Percentiles rank a stretch among this genome's conserved stretches.
Conservation (phyloP, 2,888 invertebrate species). For the Pyrocoelia pectoralis region DNA sequence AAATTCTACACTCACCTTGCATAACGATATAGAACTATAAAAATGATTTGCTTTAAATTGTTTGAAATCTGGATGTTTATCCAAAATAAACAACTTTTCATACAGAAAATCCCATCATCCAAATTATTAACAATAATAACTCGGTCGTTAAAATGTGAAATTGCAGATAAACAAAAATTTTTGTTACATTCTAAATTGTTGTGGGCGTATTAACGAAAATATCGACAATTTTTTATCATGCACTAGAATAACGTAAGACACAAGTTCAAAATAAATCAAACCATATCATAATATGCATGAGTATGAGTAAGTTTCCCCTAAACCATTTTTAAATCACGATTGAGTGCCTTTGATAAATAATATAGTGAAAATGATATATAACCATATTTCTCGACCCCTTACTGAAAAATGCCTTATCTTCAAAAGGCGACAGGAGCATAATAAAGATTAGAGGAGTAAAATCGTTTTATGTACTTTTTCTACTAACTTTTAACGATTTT, state of each 20-base stretch:
- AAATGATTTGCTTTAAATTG: too few species aligned
- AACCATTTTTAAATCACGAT: constrained; percentile 17
- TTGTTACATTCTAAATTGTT: too few species aligned
- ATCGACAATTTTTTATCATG: too few species aligned
- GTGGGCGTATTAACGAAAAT: too few species aligned
- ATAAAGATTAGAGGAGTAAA: constrained; percentile 8
- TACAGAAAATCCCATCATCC: too few species aligned
- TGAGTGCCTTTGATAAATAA: constrained; percentile 19
- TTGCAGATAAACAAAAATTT: too few species aligned
- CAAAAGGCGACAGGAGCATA: neutral
- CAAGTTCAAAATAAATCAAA: constrained; percentile 12
- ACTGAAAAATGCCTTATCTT: constrained; percentile 11
- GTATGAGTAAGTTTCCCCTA: constrained; percentile 4
- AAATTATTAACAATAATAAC: too few species aligned
- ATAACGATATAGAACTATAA: too few species aligned
- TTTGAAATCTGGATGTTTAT: too few species aligned
- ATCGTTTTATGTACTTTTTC: neutral
- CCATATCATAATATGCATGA: constrained; percentile 7
- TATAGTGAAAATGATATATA: constrained; percentile 20
- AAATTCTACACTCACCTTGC: too few species aligned
- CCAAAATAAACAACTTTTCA: too few species aligned
- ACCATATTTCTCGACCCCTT: constrained; percentile 17
- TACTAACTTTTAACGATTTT: neutral
- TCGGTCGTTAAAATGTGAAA: too few species aligned
- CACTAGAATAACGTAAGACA: neutral